Evolutionary conservation across 2,888 invertebrate species (phyloP), one percentile per base, ranked within the genome.

Genomic region (Eledona agricola): DNA sequence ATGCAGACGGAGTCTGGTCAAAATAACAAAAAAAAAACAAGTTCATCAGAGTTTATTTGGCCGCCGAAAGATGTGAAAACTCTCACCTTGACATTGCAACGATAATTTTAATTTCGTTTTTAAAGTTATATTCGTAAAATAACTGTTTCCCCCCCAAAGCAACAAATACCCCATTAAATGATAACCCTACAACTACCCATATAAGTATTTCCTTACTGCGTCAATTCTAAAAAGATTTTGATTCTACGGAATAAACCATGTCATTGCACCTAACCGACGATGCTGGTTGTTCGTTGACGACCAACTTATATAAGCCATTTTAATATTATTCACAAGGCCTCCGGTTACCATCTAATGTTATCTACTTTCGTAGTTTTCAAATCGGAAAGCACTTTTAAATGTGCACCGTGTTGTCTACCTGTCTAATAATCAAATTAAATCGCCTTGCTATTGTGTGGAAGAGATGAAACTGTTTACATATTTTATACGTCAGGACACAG

Each of bases 1-100:
- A 75, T 70, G 70, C 72, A 72, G 71, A 73, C 73, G 64, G 65
- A 64, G 68, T 59, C 62, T 53, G 56, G 57, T 43, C 62, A 57
- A 64, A 68, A 65, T 59, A 63, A 64, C 63, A 65, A 62, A 57
- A 65, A 66, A 62, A 57, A 66, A 66, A 68, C 66, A 66, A 60
- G 66, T 68, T 67, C 68, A 68, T 63, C 63, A 61, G 66, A 67
- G 66, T 68, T 67, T 66, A 64, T 66, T 45, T 55, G 49, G 52
- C 46, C 40, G 51, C 57, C 55, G 63, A 62, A 63, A 63, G 60
- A 60, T 59, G 49, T 59, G 59, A 60, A 62, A 63, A 58, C 63
- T 65, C 66, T 68, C 68, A 68, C 68, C 68, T 68, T 68, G 66
- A 67, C 63, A 65, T 60, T 60, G 61, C 61, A 58, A 58, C 62